Evolutionary conservation across 2,888 invertebrate genomes (phyloP).

Genomic region (Nomada hirtipes): DNA sequence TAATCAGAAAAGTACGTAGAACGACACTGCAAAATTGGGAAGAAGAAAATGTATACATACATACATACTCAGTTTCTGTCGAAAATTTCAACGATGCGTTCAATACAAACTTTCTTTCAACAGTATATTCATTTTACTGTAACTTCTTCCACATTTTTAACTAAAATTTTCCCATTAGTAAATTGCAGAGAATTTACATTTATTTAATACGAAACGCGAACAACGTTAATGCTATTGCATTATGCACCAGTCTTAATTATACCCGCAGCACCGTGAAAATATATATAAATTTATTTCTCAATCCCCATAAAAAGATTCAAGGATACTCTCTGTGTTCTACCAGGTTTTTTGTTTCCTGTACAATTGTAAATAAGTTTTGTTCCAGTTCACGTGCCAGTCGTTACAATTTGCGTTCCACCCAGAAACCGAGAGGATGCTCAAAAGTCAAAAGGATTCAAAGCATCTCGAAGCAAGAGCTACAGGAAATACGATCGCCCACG

Average conservation of each 20-base stretch:
- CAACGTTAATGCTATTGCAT: background rate
- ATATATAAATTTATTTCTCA: too few relatives aligned
- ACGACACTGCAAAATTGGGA: background rate
- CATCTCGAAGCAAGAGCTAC: background rate
- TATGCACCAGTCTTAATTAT: too few relatives aligned
- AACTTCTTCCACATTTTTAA: background rate
- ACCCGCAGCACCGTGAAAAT: too few relatives aligned
- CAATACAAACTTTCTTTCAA: background rate
- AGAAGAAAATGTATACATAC: background rate
- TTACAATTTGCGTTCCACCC: background rate
- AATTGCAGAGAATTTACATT: background rate
- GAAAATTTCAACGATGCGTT: background rate
- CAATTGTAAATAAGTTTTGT: too few relatives aligned
- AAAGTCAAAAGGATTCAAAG: background rate
- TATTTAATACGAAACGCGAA: background rate
- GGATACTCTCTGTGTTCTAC: too few relatives aligned
- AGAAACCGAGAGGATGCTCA: background rate
- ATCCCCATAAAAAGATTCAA: too few relatives aligned
- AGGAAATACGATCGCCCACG: background rate
- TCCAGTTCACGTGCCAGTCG: background rate
- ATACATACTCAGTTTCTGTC: background rate
- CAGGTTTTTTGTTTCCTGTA: too few relatives aligned
- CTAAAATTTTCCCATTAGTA: background rate
- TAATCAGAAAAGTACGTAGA: background rate
- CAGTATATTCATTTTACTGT: conserved; percentile 5